These are phyloP conservation scores for Zaprionus ghesquierei DNA, from an alignment of 1,140 invertebrate genomes.

Conservation along the genomic window DNA sequence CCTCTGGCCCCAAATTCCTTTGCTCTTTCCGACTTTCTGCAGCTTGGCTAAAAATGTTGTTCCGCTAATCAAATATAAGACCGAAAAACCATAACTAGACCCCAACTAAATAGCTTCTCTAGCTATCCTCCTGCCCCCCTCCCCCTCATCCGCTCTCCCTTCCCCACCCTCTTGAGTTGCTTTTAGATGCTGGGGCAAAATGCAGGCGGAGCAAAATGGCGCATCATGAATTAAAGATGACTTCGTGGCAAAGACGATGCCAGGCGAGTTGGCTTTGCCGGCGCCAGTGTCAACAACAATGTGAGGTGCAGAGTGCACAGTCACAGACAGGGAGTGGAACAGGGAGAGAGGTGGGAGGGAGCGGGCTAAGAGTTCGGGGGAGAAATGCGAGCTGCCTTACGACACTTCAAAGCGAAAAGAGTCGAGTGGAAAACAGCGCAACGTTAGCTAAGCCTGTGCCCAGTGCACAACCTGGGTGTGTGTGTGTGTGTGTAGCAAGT, in stretches of 20 bases:
- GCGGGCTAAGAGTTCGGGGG: too few relatives aligned
- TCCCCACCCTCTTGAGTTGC: background rate
- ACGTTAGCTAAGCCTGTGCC: background rate
- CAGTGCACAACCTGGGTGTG: background rate
- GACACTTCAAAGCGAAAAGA: slow-evolving; percentile 58
- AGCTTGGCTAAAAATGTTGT: background rate
- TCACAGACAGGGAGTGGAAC: background rate
- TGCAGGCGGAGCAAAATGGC: slow-evolving; percentile 34
- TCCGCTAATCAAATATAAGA: slow-evolving; percentile 2
- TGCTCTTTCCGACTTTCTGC: background rate
- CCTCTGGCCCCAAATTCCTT: background rate
- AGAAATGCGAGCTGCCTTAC: background rate
- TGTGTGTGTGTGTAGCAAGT: background rate
- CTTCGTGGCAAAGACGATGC: slow-evolving; percentile 21
- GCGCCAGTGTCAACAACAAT: slow-evolving; percentile 42
- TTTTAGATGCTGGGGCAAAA: slow-evolving; percentile 6
- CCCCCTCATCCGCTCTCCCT: background rate
- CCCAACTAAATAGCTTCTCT: background rate
- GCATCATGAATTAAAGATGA: slow-evolving; percentile 76
- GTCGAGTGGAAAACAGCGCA: slow-evolving; percentile 22
- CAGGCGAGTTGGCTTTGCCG: slow-evolving; percentile 12
- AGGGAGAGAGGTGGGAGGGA: background rate
- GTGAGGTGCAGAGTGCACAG: slow-evolving; percentile 34
- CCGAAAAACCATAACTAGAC: slow-evolving; percentile 10
- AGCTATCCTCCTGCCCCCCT: too few relatives aligned